Evolutionary conservation across 2,888 invertebrate species (phyloP), one percentile per base, ranked within the genome.

Genomic region (Diachrysia chrysitis): DNA sequence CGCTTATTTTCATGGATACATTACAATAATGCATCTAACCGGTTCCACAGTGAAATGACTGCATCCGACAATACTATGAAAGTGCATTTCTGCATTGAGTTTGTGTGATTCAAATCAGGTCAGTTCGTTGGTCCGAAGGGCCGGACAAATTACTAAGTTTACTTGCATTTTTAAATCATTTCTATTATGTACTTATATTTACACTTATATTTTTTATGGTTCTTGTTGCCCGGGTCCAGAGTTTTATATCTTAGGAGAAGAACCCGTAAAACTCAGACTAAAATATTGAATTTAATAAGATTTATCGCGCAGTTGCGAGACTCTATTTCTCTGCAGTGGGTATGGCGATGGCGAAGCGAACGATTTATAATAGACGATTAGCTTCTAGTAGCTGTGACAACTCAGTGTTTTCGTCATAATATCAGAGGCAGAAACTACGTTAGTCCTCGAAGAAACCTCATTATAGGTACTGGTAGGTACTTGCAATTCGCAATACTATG

Each of bases 1-100:
- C 42, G 6, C n/a, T 2, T 42, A 42, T 42, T 42, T 42, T 42
- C 42, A 42, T 42, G 42, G n/a, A 42, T 42, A 42, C n/a, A 42
- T 42, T 42, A n/a, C n/a, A 42, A 42, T 42, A 42, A 42, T 42
- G 42, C 42, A 42, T 42, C 42, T n/a, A 42, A 42, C 42, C 42
- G 42, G 42, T 42, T 42, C 42, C n/a, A n/a, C 2, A 6, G 42
- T 14, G 16, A n/a, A 37, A 42, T 42, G 42, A 42, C 42, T n/a
- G 42, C 42, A 42, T 42, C 42, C n/a, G 42, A 42, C 42, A 42
- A n/a, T n/a, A n/a, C 42, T 42, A n/a, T 42, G 42, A 42, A 42
- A 42, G 42, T 42, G 42, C n/a, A 42, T 42, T 42, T 42, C 42
- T n/a, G 42, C n/a, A 42, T 42, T n/a, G 42, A n/a, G 42, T n/a